Percentiles rank a stretch among this genome's conserved stretches.
phyloP scores from a whole-genome alignment of 37 sponge, comb jelly and placozoan species.

The Chondrosia reniformis region DNA sequence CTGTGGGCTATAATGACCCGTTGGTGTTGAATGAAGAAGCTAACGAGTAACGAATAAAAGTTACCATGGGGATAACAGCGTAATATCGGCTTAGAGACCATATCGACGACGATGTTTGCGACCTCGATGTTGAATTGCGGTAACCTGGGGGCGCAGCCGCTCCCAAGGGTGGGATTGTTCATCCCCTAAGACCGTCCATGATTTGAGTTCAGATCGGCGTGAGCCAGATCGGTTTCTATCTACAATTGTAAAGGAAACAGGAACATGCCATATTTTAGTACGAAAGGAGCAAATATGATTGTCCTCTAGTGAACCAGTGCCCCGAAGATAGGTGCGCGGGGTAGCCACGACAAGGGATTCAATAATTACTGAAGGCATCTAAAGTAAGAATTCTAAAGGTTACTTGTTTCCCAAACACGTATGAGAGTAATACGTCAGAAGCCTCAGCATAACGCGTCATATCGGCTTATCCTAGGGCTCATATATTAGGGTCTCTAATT shows the following conservation, averaged over 20 bases:
- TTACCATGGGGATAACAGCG: constrained; percentile 95
- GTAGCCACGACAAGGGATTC: constrained; percentile 50
- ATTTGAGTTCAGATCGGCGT: constrained; percentile 93
- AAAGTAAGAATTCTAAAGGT: constrained; percentile 36
- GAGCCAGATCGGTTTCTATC: constrained; percentile 92
- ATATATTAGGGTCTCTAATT: too few species aligned
- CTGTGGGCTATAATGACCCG: constrained; percentile 85
- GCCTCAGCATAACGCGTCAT: too few species aligned
- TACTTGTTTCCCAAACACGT: too few species aligned
- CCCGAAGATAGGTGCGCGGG: constrained; percentile 39
- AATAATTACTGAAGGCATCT: constrained; percentile 64
- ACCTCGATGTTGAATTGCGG: constrained; percentile 97
- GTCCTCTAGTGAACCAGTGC: constrained; percentile 68
- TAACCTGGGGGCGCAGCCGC: constrained; percentile 81
- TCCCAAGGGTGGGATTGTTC: constrained; percentile 89
- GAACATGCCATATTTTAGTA: constrained; percentile 51
- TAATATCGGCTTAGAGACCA: constrained; percentile 83
- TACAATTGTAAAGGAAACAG: constrained; percentile 67
- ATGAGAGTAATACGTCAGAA: too few species aligned
- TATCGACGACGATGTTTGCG: constrained; percentile 90
- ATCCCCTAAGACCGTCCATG: constrained; percentile 87
- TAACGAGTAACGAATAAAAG: constrained; percentile 88
- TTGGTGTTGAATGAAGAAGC: constrained; percentile 58
- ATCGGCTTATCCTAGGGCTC: too few species aligned
- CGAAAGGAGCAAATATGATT: constrained; percentile 76